A percentile compares a stretch with the other conserved stretches of the same genome.
These are phyloP conservation scores for Tolmerus cingulatus DNA, from an alignment of 2,888 invertebrate species.

Conservation along the genomic window DNA sequence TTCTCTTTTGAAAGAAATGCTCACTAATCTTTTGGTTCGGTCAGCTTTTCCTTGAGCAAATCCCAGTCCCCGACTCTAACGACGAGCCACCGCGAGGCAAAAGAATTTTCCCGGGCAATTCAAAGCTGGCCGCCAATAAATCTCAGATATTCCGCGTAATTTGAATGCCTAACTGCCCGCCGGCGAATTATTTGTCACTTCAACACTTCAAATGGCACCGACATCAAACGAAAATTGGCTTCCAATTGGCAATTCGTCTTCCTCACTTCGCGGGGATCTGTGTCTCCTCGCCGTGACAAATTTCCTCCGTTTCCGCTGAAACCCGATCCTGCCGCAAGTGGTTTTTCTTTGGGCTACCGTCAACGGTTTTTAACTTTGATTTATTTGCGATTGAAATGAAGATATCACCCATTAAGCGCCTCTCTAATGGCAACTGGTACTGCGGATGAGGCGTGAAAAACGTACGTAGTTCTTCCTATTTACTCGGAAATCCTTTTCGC, in stretches of 20 bases:
- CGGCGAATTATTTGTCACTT: slow-evolving; percentile 37
- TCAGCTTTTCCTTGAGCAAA: not conserved
- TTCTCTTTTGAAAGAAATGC: not conserved
- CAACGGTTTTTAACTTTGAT: slow-evolving; percentile 6
- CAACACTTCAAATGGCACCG: slow-evolving; percentile 28
- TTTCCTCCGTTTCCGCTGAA: slow-evolving; percentile 8
- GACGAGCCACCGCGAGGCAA: not conserved
- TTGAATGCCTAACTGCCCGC: slow-evolving; percentile 45
- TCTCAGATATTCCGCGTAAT: slow-evolving; percentile 48
- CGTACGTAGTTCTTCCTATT: not conserved
- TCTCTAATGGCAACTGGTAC: not conserved
- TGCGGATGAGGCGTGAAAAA: not conserved
- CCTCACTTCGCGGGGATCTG: slow-evolving; percentile 16
- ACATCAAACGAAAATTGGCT: slow-evolving; percentile 31
- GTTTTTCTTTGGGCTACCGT: not conserved
- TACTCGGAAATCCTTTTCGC: not conserved
- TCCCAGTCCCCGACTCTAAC: not conserved
- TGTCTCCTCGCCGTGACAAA: slow-evolving; percentile 12
- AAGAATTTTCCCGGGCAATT: slow-evolving; percentile 1
- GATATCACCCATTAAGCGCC: slow-evolving; percentile 4
- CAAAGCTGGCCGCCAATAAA: slow-evolving; percentile 42
- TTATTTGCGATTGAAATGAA: slow-evolving; percentile 31
- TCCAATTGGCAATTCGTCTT: slow-evolving; percentile 41
- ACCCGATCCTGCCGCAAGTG: slow-evolving; percentile 1
- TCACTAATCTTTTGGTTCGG: not conserved